Percentiles rank a stretch among this genome's conserved stretches.
Conservation (phyloP, 2,797 vertebrate genomes). For the Sebastes nivosus region DNA sequence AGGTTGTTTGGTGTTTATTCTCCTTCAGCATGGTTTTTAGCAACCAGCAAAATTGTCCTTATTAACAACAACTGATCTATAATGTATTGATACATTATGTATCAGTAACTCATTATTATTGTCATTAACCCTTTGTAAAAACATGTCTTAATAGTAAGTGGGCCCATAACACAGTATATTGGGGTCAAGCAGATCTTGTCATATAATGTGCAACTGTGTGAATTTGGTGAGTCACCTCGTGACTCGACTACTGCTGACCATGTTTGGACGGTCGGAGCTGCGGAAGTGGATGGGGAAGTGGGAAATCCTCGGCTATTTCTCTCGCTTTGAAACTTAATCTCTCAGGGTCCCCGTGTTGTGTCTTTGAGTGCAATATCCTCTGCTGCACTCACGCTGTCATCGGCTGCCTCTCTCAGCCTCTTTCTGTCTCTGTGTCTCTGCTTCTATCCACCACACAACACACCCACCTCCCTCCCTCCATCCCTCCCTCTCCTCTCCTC, state of each 20-base stretch:
- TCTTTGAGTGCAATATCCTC: slow-evolving; percentile 79
- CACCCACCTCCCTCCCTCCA: background rate
- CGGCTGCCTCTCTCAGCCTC: slow-evolving; percentile 54
- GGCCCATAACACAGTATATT: background rate
- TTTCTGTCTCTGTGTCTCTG: slow-evolving; percentile 37
- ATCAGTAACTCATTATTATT: background rate
- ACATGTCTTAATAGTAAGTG: background rate
- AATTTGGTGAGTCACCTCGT: slow-evolving; percentile 9
- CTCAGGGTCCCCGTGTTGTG: slow-evolving; percentile 78
- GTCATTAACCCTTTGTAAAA: background rate
- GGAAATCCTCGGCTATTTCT: slow-evolving; percentile 52
- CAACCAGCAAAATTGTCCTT: background rate
- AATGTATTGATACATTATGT: background rate
- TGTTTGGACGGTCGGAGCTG: slow-evolving; percentile 13
- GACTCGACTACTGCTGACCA: slow-evolving; percentile 17
- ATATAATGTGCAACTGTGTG: background rate
- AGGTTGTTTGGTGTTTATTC: background rate
- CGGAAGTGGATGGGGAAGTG: slow-evolving; percentile 49
- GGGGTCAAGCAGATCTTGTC: background rate
- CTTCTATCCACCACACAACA: slow-evolving; percentile 37
- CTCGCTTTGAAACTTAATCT: slow-evolving; percentile 81
- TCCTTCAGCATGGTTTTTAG: background rate
- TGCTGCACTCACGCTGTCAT: slow-evolving; percentile 76
- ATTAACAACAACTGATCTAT: background rate
- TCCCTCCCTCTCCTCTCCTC: background rate